Conservation (phyloP, 2,797 vertebrate genomes). For the Yasuhikotakia modesta region DNA sequence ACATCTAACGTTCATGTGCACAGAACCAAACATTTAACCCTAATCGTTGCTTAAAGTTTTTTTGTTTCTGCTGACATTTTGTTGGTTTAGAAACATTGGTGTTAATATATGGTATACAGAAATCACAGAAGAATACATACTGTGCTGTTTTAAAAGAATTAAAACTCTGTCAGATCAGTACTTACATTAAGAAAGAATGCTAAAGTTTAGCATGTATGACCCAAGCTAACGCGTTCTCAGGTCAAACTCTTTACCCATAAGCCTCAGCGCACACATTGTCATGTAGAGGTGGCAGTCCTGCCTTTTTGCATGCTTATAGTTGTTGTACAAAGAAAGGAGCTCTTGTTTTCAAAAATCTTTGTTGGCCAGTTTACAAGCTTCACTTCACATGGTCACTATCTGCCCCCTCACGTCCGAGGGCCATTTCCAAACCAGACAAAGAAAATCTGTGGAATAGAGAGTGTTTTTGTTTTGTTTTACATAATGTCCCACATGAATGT, state of each 20-base stretch:
- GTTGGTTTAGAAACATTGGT: not conserved
- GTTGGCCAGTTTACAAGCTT: slow-evolving; percentile 54
- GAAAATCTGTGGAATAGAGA: slow-evolving; percentile 38
- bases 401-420: slow-evolving; percentile 30
- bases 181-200: not conserved
- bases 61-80: not conserved
- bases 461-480: slow-evolving; percentile 47
- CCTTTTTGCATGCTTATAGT: slow-evolving; percentile 52
- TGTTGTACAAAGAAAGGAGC: slow-evolving; percentile 51
- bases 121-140: too few relatives aligned
- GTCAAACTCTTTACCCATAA: slow-evolving; percentile 56
- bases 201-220: slow-evolving; percentile 34
- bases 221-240: slow-evolving; percentile 40
- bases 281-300: slow-evolving; percentile 55
- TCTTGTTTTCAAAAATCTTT: slow-evolving; percentile 46
- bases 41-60: too few relatives aligned
- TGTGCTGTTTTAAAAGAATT: too few relatives aligned
- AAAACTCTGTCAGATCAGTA: too few relatives aligned
- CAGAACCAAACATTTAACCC: too few relatives aligned
- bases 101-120: not conserved
- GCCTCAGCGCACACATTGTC: slow-evolving; percentile 58
- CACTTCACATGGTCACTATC: slow-evolving; percentile 35
- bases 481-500: slow-evolving; percentile 39
- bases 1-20: too few relatives aligned
- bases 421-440: slow-evolving; percentile 47